A percentile compares a stretch with the other conserved stretches of the same genome.
Evolutionary conservation across 2,888 invertebrate genomes (phyloP).

Genomic region (Byasa hedistus): DNA sequence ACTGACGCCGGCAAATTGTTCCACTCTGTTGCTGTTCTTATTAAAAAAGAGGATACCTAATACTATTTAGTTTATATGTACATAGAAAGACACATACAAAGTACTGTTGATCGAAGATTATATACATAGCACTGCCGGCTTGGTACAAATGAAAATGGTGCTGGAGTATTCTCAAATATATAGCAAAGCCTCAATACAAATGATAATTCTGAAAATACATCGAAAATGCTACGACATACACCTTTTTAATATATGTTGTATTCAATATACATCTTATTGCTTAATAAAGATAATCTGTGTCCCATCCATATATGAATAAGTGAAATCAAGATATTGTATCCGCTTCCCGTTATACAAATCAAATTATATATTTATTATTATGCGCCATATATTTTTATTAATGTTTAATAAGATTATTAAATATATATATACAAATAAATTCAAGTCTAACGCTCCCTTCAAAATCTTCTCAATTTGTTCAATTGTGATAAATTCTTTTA

Average conservation of each 20-base stretch:
- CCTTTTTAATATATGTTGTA: too few relatives aligned
- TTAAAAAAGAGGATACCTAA: not conserved
- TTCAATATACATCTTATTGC: not conserved
- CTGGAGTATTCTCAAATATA: slow-evolving; percentile 42
- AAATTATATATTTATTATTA: not conserved
- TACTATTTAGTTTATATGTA: not conserved
- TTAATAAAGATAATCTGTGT: not conserved
- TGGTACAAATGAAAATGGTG: slow-evolving; percentile 62
- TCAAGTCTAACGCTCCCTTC: not conserved
- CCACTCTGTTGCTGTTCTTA: too few relatives aligned
- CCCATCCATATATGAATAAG: not conserved
- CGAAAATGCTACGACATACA: too few relatives aligned
- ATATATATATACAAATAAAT: not conserved
- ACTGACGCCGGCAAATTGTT: too few relatives aligned
- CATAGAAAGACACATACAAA: not conserved
- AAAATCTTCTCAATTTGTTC: slow-evolving; percentile 10
- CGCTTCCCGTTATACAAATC: not conserved
- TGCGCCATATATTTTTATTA: not conserved
- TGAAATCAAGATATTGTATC: not conserved
- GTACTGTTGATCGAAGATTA: not conserved
- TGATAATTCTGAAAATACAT: slow-evolving; percentile 17
- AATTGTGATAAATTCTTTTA: slow-evolving; percentile 24
- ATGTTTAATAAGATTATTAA: not conserved
- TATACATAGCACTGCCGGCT: slow-evolving; percentile 51
- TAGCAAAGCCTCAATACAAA: slow-evolving; percentile 4